These are phyloP conservation scores for Actinopyga echinites DNA, from an alignment of 53 echinoderm and acorn worm genomes.

Conservation along the genomic window DNA sequence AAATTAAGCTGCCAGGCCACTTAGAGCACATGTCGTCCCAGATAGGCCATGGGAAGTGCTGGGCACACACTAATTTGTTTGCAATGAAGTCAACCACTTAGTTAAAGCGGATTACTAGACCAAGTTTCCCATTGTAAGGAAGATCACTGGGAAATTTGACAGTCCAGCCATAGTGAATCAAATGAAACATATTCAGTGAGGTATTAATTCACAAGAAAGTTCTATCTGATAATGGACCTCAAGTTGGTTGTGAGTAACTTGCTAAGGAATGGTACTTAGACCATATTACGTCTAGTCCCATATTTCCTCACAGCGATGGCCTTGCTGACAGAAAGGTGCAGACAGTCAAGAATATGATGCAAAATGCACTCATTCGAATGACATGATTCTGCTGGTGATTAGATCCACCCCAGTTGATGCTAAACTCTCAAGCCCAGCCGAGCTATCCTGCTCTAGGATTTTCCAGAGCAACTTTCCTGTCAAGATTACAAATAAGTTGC, in stretches of 20 bases:
- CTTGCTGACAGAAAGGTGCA: constrained; percentile 31
- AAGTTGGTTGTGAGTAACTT: constrained; percentile 5
- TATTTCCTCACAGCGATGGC: constrained; percentile 21
- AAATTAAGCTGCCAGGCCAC: not conserved
- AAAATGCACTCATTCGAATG: constrained; percentile 8
- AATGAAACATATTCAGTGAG: constrained; percentile 30
- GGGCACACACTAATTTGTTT: not conserved
- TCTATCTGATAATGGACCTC: constrained; percentile 20
- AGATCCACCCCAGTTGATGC: not conserved
- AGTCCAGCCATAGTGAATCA: not conserved
- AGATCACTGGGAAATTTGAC: constrained; percentile 10
- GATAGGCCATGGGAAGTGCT: constrained; percentile 23
- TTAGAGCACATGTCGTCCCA: not conserved
- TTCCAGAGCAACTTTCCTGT: not conserved
- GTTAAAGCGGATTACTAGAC: constrained; percentile 21
- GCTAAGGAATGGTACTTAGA: constrained; percentile 1
- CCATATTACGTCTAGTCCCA: constrained; percentile 11
- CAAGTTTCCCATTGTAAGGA: constrained; percentile 26
- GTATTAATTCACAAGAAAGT: constrained; percentile 11
- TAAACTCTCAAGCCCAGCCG: constrained; percentile 13
- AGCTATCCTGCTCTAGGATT: not conserved
- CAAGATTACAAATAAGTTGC: not conserved
- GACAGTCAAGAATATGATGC: constrained; percentile 9
- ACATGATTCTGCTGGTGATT: not conserved
- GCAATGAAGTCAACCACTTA: not conserved